These are phyloP conservation scores for Julus scandinavius DNA, from an alignment of 2,888 invertebrate genomes.

Conservation along the genomic window DNA sequence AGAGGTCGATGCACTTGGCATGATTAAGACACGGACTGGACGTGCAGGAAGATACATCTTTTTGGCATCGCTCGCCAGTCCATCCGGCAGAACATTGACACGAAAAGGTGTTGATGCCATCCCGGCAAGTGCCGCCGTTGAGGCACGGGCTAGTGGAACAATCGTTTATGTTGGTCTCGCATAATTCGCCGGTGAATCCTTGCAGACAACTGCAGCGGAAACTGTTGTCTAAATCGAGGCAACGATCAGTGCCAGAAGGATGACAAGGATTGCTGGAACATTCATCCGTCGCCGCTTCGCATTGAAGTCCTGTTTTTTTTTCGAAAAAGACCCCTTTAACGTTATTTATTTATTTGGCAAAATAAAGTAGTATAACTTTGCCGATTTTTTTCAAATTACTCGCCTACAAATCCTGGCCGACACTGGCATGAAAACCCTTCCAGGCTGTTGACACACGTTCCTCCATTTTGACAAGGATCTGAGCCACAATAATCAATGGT, in stretches of 20 bases:
- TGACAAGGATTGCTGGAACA: conserved; percentile 91
- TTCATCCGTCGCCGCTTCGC: conserved; percentile 93
- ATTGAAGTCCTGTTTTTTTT: conserved; percentile 75
- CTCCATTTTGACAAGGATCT: conserved; percentile 91
- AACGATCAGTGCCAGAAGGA: conserved; percentile 87
- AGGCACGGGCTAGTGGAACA: conserved; percentile 86
- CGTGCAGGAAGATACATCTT: conserved; percentile 87
- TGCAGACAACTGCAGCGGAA: conserved; percentile 88
- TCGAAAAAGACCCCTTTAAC: neutral
- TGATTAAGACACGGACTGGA: conserved; percentile 92
- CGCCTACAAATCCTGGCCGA: conserved; percentile 85
- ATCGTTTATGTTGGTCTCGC: conserved; percentile 88
- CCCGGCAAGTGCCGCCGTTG: conserved; percentile 88
- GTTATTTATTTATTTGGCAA: neutral
- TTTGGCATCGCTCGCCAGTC: conserved; percentile 86
- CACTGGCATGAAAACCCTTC: conserved; percentile 94
- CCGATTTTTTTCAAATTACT: conserved; percentile 56
- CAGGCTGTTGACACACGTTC: conserved; percentile 84
- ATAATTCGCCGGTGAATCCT: conserved; percentile 85
- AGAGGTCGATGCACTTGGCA: conserved; percentile 88
- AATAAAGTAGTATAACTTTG: too few relatives aligned
- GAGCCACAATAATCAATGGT: conserved; percentile 91
- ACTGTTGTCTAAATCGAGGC: conserved; percentile 83
- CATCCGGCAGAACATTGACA: conserved; percentile 87
- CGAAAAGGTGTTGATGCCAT: conserved; percentile 84